Conservation (phyloP, 1,140 invertebrate species). For the Pseudomyrmex gracilis region DNA sequence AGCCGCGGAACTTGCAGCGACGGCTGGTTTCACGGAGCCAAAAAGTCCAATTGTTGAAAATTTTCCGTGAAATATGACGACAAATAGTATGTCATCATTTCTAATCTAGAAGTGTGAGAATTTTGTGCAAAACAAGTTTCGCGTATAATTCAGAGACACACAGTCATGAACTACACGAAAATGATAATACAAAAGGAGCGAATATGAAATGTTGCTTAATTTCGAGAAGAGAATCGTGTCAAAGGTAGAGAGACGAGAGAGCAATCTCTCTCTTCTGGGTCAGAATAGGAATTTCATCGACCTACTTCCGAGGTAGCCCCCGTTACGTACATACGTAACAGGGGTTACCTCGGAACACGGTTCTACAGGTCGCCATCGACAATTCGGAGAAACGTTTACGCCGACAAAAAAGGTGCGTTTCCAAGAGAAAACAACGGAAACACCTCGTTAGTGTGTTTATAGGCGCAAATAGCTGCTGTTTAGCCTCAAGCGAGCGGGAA, state of each 20-base stretch:
- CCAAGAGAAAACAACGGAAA: background rate
- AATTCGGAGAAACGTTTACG: background rate
- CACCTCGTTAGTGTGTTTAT: slow-evolving; percentile 25
- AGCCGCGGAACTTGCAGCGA: background rate
- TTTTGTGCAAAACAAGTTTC: too few relatives aligned
- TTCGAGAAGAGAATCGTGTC: background rate
- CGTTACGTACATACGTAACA: background rate
- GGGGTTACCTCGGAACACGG: too few relatives aligned
- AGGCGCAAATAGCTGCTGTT: slow-evolving; percentile 50
- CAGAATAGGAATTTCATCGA: slow-evolving; percentile 16
- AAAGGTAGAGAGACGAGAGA: background rate
- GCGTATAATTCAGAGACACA: too few relatives aligned
- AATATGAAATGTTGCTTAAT: too few relatives aligned
- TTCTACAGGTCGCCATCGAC: background rate
- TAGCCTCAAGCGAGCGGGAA: slow-evolving; percentile 16
- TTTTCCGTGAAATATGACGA: too few relatives aligned
- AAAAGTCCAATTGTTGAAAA: background rate
- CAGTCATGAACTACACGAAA: too few relatives aligned
- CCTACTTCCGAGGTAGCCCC: background rate
- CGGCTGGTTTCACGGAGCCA: background rate
- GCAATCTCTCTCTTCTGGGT: background rate
- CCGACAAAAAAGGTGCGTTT: background rate
- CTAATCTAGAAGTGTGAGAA: background rate
- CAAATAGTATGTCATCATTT: background rate
- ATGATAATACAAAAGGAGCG: too few relatives aligned